phyloP scores from a whole-genome alignment of 2,797 vertebrate genomes.

The Gobio occitaniae region DNA sequence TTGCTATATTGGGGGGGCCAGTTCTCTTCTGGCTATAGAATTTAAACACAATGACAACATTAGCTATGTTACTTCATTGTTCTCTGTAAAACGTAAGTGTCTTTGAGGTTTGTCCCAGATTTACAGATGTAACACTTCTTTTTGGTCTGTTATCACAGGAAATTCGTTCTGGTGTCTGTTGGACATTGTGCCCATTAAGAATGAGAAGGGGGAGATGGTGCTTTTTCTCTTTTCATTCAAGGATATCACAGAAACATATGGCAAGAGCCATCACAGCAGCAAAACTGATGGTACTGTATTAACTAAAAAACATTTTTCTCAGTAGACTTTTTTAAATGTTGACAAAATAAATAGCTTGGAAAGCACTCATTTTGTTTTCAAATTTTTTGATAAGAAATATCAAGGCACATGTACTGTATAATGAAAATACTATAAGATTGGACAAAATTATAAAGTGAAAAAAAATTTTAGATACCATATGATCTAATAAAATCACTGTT shows the following conservation, averaged over 20 bases:
- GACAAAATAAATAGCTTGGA: too few relatives aligned
- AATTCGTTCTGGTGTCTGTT: slow-evolving; percentile 91
- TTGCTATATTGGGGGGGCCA: background rate
- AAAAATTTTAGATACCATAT: background rate
- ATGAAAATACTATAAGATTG: background rate
- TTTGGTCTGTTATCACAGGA: slow-evolving; percentile 73
- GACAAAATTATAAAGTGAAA: background rate
- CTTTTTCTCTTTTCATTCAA: slow-evolving; percentile 98
- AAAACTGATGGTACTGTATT: slow-evolving; percentile 81
- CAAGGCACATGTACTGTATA: background rate
- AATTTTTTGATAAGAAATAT: background rate
- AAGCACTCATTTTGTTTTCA: background rate
- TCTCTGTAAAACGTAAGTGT: background rate
- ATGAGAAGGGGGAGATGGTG: slow-evolving; percentile 96
- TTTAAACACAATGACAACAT: background rate
- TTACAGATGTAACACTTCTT: background rate
- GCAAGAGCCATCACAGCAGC: slow-evolving; percentile 74
- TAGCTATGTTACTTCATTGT: background rate
- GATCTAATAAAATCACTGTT: background rate
- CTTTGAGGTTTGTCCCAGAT: background rate
- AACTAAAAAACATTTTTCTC: background rate
- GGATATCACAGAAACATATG: slow-evolving; percentile 88
- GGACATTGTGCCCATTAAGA: slow-evolving; percentile 97
- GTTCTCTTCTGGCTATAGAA: background rate
- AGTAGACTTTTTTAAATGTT: background rate